Evolutionary conservation across 2,797 vertebrate species (phyloP), one percentile per base, ranked within the genome.

Genomic region (Odontamblyopus rebecca): DNA sequence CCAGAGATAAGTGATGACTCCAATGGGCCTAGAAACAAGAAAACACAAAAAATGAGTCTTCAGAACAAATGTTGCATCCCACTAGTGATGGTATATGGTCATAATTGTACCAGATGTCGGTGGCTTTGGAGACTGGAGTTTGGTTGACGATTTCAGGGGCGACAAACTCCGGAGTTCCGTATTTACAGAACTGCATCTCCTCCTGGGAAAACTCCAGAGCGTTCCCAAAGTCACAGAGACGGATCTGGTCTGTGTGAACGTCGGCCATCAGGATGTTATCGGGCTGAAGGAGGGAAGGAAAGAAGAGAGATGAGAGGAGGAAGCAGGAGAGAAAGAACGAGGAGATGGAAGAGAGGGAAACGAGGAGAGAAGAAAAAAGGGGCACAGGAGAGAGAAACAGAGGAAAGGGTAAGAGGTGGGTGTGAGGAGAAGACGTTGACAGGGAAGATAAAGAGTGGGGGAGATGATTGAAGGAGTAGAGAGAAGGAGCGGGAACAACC

Each of bases 111-210:
- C 98, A 99, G 90, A 99, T 94, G 72, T 99, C 98, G 0, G 97
- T 96, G 87, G 96, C 96, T 44, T 93, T 92, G 73, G 96, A 97
- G 73, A 99, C 93, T 0, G 98, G 97, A 16, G 94, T 96, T 93
- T 99, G 98, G 91, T 96, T 97, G 78, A 99, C 95, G 11, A 99
- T 97, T 93, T 99, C 98, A 0, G 98, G 97, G 0, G 97, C 94
- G 44, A 99, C 96, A 1, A 99, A 99, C 91, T 99, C 98, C 0
- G 98, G 98, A 0, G 97, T 98, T 78, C 98, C 98, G 0, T 96
- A 98, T 79, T 95, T 97, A 93, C 96, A 98, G 88, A 96, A 99
- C 77, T 98, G 97, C 1, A 94, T 91, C 72, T 98, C 97, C 16
- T 94, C 94, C 0, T 93, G 93, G 0, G 84, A 97, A 81, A 97